Percentiles rank a stretch among this genome's conserved stretches.
Conservation (phyloP, 2,113 vertebrate genomes). For the Marmota flaviventris region DNA sequence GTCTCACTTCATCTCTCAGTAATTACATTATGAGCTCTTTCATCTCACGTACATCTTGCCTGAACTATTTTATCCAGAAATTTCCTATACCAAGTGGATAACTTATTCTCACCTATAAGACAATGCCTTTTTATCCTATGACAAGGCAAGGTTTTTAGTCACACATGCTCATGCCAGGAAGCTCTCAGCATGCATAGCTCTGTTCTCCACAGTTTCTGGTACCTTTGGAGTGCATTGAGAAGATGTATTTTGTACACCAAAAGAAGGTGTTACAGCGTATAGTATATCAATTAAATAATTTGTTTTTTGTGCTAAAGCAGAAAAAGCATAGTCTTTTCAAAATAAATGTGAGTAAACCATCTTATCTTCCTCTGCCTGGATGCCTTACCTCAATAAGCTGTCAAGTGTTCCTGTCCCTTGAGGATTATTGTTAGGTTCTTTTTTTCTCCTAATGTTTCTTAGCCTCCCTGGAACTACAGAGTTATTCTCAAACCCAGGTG, state of each 20-base stretch:
- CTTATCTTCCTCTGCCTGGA: neutral
- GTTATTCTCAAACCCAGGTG: neutral
- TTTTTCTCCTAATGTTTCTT: neutral
- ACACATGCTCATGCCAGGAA: neutral
- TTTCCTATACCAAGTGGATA: neutral
- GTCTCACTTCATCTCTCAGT: neutral
- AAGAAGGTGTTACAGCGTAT: neutral
- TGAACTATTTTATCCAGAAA: neutral
- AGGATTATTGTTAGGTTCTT: neutral
- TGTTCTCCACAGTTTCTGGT: neutral
- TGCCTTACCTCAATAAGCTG: neutral
- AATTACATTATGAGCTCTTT: neutral
- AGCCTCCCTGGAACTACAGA: neutral
- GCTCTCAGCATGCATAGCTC: no score
- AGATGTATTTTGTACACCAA: neutral
- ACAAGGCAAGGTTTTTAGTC: neutral
- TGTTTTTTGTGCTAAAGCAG: neutral
- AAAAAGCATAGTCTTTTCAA: neutral
- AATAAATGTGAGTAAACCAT: neutral
- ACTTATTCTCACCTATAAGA: neutral
- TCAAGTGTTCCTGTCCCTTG: fast-evolving
- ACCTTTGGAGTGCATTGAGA: neutral
- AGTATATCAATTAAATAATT: neutral
- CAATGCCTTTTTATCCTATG: neutral
- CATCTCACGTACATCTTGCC: neutral